Percentiles rank a stretch among this genome's conserved stretches.
phyloP scores from a whole-genome alignment of 2,797 vertebrate species.

The Podarcis siculus region DNA sequence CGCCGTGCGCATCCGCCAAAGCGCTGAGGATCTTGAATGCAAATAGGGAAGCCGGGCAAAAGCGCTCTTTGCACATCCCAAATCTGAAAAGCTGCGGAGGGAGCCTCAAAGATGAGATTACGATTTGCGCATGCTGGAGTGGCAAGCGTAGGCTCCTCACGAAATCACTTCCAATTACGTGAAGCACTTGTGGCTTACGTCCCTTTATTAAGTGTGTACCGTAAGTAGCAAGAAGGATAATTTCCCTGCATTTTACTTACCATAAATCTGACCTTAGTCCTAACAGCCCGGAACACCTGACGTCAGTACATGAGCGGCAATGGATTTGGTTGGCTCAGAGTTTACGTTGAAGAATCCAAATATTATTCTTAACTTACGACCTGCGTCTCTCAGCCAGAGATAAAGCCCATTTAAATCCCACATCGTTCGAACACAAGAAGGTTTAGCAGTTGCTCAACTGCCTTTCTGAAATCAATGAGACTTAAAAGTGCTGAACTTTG shows the following conservation, averaged over 20 bases:
- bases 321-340: slow-evolving; percentile 41
- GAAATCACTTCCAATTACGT: slow-evolving; percentile 21
- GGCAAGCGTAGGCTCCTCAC: slow-evolving; percentile 17
- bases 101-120: slow-evolving; percentile 44
- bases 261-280: slow-evolving; percentile 39
- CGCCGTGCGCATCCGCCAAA: slow-evolving; percentile 28
- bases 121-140: slow-evolving; percentile 33
- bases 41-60: slow-evolving; percentile 8
- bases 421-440: neutral
- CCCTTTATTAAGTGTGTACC: slow-evolving; percentile 50
- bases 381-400: slow-evolving; percentile 11
- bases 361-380: slow-evolving; percentile 51
- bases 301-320: slow-evolving; percentile 47
- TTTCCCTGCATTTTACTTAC: slow-evolving; percentile 54
- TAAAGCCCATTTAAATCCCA: neutral
- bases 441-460: neutral
- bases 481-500: neutral
- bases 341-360: slow-evolving; percentile 60
- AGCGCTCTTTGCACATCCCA: neutral
- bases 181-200: slow-evolving; percentile 44
- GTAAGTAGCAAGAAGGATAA: slow-evolving; percentile 52
- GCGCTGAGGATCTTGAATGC: neutral
- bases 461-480: neutral
- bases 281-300: slow-evolving; percentile 55
- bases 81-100: slow-evolving; percentile 34